Evolutionary conservation across 2,113 vertebrate species (phyloP).

Genomic region (Spea bombifrons): DNA sequence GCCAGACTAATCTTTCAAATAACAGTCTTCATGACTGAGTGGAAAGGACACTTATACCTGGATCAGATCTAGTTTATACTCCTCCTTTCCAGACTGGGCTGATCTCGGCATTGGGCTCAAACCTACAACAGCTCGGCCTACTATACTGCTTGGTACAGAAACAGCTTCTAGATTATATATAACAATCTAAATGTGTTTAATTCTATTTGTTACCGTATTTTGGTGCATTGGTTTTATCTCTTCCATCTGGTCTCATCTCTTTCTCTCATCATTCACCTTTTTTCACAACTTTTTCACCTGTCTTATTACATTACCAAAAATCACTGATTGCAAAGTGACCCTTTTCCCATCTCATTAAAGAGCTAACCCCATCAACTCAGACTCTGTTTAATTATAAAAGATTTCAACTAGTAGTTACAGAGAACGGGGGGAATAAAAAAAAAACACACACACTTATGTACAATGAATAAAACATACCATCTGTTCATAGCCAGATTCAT

Average conservation of each 20-base stretch:
- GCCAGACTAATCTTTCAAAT: too few relatives aligned
- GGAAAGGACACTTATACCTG: too few relatives aligned
- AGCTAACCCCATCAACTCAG: constrained; percentile 11
- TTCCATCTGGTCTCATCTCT: constrained; percentile 13
- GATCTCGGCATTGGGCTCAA: too few relatives aligned
- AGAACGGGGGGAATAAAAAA: constrained; percentile 26
- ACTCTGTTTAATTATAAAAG: constrained; percentile 35
- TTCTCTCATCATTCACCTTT: background rate
- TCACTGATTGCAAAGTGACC: constrained; percentile 24
- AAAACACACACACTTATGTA: constrained; percentile 21
- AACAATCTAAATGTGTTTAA: too few relatives aligned
- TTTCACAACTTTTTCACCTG: constrained; percentile 5
- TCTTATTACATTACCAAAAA: constrained; percentile 20
- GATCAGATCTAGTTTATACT: too few relatives aligned
- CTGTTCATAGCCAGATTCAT: constrained; percentile 45
- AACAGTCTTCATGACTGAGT: too few relatives aligned
- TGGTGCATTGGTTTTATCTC: background rate
- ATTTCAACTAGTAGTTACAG: constrained; percentile 38
- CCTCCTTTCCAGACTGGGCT: too few relatives aligned
- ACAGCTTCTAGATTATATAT: too few relatives aligned
- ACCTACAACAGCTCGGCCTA: too few relatives aligned
- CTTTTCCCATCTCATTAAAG: constrained; percentile 34
- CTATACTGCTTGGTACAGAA: too few relatives aligned
- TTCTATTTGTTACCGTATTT: too few relatives aligned
- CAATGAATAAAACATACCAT: constrained; percentile 48